Conservation (phyloP, 1,140 invertebrate genomes). For the Frieseomelitta varia region DNA sequence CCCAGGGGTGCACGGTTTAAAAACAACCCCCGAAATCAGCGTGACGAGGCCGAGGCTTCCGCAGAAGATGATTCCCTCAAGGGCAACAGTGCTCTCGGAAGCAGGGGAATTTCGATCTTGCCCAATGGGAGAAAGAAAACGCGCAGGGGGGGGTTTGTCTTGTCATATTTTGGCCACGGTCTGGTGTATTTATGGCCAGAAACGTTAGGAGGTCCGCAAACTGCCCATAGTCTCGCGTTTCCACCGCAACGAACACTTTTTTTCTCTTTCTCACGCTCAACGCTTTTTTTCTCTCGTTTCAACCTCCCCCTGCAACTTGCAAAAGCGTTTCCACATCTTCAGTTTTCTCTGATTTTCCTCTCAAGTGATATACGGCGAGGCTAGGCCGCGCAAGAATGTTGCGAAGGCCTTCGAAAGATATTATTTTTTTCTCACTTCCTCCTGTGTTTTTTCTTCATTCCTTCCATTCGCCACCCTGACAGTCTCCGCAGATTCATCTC, state of each 20-base stretch:
- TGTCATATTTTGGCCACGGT: slow-evolving; percentile 78
- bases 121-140: background rate
- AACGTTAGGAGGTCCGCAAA: slow-evolving; percentile 78
- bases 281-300: too few relatives aligned
- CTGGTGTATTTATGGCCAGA: slow-evolving; percentile 77
- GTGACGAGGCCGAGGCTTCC: slow-evolving; percentile 50
- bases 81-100: slow-evolving; percentile 63
- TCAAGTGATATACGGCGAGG: slow-evolving; percentile 61
- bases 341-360: slow-evolving; percentile 44
- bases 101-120: slow-evolving; percentile 3
- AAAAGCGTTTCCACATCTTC: too few relatives aligned
- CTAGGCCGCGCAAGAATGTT: slow-evolving; percentile 62
- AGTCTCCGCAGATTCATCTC: slow-evolving; percentile 37
- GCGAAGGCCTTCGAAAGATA: slow-evolving; percentile 56
- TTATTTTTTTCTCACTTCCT: slow-evolving; percentile 42
- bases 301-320: too few relatives aligned
- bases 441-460: background rate
- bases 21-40: slow-evolving; percentile 50
- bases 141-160: slow-evolving; percentile 38
- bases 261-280: background rate
- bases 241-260: slow-evolving; percentile 33
- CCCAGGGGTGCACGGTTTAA: background rate
- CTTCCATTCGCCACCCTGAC: background rate
- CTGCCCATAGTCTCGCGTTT: slow-evolving; percentile 62
- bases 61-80: slow-evolving; percentile 64